Evolutionary conservation across 2,797 vertebrate species (phyloP).

Genomic region (Intellagama lesueurii): DNA sequence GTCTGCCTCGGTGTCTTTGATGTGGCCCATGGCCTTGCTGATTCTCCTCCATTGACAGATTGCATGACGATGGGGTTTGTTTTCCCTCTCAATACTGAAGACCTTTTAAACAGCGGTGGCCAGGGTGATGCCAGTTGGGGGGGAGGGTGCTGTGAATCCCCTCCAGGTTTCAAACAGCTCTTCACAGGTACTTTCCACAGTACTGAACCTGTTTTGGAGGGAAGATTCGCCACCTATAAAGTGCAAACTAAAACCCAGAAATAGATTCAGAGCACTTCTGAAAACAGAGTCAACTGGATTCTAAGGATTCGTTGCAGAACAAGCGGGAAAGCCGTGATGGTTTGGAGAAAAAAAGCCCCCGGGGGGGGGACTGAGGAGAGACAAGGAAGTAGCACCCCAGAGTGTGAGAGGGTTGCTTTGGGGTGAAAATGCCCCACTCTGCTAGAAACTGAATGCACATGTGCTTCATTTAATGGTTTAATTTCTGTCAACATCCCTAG

Average conservation of each 20-base stretch:
- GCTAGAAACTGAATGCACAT: neutral
- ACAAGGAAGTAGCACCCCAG: neutral
- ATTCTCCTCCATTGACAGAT: neutral
- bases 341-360: neutral
- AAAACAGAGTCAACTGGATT: too few relatives aligned
- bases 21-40: neutral
- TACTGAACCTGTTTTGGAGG: too few relatives aligned
- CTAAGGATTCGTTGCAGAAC: too few relatives aligned
- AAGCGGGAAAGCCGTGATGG: neutral
- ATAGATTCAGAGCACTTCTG: too few relatives aligned
- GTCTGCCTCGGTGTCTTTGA: neutral
- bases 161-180: too few relatives aligned
- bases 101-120: too few relatives aligned
- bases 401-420: too few relatives aligned
- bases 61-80: neutral
- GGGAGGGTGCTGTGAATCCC: too few relatives aligned
- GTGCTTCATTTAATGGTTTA: neutral
- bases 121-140: too few relatives aligned
- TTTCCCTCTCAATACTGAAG: neutral
- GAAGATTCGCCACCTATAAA: too few relatives aligned
- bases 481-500: conserved; percentile 71
- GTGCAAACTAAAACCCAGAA: neutral
- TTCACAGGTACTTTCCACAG: too few relatives aligned
- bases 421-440: too few relatives aligned
- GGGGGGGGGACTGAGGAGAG: neutral